Evolutionary conservation across 2,113 vertebrate genomes (phyloP), one percentile per base, ranked within the genome.

Genomic region (Plectropomus leopardus): DNA sequence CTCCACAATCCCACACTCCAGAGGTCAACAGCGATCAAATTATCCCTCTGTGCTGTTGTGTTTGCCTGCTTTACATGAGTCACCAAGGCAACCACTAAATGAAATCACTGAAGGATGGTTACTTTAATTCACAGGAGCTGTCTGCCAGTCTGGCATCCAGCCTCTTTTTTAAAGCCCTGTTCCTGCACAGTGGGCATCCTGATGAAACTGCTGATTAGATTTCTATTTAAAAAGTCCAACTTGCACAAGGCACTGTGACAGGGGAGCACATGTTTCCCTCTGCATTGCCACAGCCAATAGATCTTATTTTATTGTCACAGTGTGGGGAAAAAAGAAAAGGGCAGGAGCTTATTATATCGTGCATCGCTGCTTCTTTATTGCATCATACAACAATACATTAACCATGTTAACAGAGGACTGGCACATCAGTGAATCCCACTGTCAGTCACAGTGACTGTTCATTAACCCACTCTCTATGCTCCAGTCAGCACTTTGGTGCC

Each of bases 31-130:
- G 86, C 66, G 83, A 88, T 92, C 82, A 85, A 90, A 92, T 92
- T 85, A 89, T 92, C 70, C 78, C 86, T 73, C 68, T 66, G 84
- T 42, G 82, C 84, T 84, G 85, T 82, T 90, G 90, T 94, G 87
- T 90, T 86, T 83, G 74, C 88, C 83, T 88, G 71, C 80, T 88
- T 84, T 81, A 72, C 81, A 89, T 84, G 85, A 72, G 93, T 95
- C 88, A 83, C 92, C 93, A 90, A 65, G 92, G 94, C 92, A 95
- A 94, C 94, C 76, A 45, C 78, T 83, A 90, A 93, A 93, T 92
- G 79, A 90, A 93, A 93, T 89, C 84, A 78, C 75, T 76, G 85
- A 92, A 86, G 89, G 80, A 91, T 86, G 85, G 66, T 79, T 80
- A 57, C 82, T 89, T 88, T 83, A 88, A 93, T 93, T 87, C 91